Percentiles rank a stretch among this genome's conserved stretches.
Evolutionary conservation across 2,113 vertebrate species (phyloP).

Genomic region (Antechinus stuartii): DNA sequence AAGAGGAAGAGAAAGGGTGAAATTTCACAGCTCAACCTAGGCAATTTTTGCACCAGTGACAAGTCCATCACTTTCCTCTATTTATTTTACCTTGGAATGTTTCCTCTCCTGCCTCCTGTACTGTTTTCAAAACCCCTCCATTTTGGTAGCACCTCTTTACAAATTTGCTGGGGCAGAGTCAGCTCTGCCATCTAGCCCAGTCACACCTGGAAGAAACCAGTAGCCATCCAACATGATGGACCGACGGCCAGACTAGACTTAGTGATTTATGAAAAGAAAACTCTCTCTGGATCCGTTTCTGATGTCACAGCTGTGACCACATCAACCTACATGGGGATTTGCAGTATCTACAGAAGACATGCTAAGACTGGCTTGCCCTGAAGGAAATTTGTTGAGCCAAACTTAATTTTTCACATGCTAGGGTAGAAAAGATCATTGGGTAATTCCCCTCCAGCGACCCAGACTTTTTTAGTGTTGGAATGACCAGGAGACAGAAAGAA

Average conservation of each 20-base stretch:
- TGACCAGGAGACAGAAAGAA: slow-evolving; percentile 2
- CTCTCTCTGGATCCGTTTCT: background rate
- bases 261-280: background rate
- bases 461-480: background rate
- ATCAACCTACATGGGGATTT: background rate
- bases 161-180: slow-evolving; percentile 48
- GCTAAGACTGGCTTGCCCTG: background rate
- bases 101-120: slow-evolving; percentile 66
- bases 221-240: slow-evolving; percentile 2
- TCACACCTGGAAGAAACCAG: background rate
- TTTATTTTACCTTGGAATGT: slow-evolving; percentile 62
- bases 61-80: slow-evolving; percentile 68
- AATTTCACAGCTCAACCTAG: slow-evolving; percentile 71
- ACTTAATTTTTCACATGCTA: slow-evolving; percentile 4
- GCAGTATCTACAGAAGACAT: background rate
- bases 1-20: slow-evolving; percentile 71
- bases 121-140: slow-evolving; percentile 50
- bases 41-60: slow-evolving; percentile 70
- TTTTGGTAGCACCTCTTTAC: slow-evolving; percentile 58
- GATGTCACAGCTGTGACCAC: slow-evolving; percentile 46
- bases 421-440: background rate
- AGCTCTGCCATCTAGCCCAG: background rate
- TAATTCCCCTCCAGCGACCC: background rate
- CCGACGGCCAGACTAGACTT: slow-evolving; percentile 11
- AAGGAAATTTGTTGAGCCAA: background rate